A percentile compares a stretch with the other conserved stretches of the same genome.
phyloP scores from a whole-genome alignment of 2,888 invertebrate genomes.

The Thyatira batis region DNA sequence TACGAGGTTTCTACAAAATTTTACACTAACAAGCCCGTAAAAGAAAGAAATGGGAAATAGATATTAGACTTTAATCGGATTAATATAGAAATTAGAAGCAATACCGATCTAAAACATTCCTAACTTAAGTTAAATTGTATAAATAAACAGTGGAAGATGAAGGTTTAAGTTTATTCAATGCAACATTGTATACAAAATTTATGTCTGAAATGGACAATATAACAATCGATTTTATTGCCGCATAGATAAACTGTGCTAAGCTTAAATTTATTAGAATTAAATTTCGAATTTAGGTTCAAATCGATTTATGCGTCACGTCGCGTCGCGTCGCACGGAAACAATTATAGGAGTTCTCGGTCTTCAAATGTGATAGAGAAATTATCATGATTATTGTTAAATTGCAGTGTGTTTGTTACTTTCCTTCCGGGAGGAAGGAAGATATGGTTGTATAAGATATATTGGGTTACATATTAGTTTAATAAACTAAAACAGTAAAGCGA shows the following conservation, averaged over 20 bases:
- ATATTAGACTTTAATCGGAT: background rate
- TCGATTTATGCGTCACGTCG: constrained; percentile 66
- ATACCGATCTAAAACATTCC: background rate
- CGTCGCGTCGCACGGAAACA: constrained; percentile 62
- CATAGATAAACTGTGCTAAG: constrained; percentile 51
- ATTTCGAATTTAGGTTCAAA: constrained; percentile 51
- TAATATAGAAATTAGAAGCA: background rate
- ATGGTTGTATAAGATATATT: constrained; percentile 29
- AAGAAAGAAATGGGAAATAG: background rate
- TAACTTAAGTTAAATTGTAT: constrained; percentile 14
- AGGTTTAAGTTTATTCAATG: constrained; percentile 27
- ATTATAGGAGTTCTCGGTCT: constrained; percentile 45
- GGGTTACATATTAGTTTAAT: background rate
- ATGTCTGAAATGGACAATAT: constrained; percentile 53
- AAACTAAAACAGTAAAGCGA: too few relatives aligned
- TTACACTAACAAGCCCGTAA: constrained; percentile 16
- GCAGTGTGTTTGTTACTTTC: constrained; percentile 53
- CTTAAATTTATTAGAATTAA: constrained; percentile 46
- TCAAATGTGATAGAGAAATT: constrained; percentile 56
- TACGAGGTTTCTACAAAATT: constrained; percentile 35
- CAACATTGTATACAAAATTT: constrained; percentile 43
- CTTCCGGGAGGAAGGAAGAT: constrained; percentile 48
- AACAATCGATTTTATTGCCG: constrained; percentile 58
- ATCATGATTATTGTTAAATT: constrained; percentile 53
- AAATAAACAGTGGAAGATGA: constrained; percentile 18